phyloP scores from a whole-genome alignment of 64 coral and sea anemone genomes.

The Montipora cactus region DNA sequence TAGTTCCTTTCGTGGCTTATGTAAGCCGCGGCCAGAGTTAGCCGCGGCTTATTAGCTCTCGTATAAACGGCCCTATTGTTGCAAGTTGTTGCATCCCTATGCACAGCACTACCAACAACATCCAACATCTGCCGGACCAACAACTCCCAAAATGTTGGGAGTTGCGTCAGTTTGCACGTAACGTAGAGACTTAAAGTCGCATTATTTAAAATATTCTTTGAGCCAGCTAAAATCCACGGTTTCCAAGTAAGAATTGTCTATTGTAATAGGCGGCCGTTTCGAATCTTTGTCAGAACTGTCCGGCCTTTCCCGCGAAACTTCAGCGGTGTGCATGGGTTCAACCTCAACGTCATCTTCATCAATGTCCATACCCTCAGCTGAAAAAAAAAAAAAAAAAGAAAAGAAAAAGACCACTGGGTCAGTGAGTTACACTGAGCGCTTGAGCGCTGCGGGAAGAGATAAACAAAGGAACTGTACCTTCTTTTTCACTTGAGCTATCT shows the following conservation, averaged over 20 bases:
- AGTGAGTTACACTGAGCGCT: too few relatives aligned
- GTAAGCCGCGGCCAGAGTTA: too few relatives aligned
- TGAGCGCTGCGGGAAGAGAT: not conserved
- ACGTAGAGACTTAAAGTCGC: too few relatives aligned
- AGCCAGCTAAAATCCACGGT: conserved; percentile 46
- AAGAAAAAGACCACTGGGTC: too few relatives aligned
- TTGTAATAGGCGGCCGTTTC: not conserved
- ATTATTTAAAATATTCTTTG: conserved; percentile 4
- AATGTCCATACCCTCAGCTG: conserved; percentile 10
- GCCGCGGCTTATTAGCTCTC: too few relatives aligned
- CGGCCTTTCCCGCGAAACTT: not conserved
- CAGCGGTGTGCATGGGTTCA: not conserved
- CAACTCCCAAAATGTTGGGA: too few relatives aligned
- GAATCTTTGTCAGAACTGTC: not conserved
- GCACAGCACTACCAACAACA: too few relatives aligned
- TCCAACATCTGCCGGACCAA: too few relatives aligned
- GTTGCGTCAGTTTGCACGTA: too few relatives aligned
- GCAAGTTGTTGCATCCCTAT: too few relatives aligned
- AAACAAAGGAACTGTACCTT: not conserved
- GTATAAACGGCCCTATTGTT: too few relatives aligned
- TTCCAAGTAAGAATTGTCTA: not conserved
- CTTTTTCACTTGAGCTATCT: not conserved
- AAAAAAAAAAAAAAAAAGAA: not conserved
- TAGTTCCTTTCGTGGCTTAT: too few relatives aligned
- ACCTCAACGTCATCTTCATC: conserved; percentile 9